Evolutionary conservation across 2,888 invertebrate genomes (phyloP).

Genomic region (Tenodera sinensis): DNA sequence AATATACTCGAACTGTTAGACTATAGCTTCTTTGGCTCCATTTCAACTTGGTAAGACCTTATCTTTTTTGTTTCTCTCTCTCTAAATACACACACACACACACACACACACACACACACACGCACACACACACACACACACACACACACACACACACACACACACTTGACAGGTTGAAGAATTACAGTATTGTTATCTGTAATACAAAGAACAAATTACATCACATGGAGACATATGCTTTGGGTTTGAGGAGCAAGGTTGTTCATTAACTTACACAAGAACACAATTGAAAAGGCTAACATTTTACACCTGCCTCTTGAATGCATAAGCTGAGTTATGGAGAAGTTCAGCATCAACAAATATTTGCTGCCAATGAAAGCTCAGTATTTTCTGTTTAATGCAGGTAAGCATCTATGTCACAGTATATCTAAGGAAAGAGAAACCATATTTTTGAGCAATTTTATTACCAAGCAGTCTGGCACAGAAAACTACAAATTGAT

Average conservation of each 20-base stretch:
- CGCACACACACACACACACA: no score
- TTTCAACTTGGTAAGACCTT: not conserved
- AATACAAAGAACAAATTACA: not conserved
- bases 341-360: not conserved
- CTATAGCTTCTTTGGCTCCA: not conserved
- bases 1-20: not conserved
- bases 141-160: no score
- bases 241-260: not conserved
- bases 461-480: no score
- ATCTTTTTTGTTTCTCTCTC: not conserved
- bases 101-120: no score
- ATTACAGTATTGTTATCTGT: not conserved
- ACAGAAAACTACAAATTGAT: no score
- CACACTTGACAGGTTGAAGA: not conserved
- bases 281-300: not conserved
- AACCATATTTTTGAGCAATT: no score
- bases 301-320: not conserved
- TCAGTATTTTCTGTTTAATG: not conserved
- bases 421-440: not conserved
- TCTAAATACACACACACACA: no score
- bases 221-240: not conserved
- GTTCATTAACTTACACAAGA: not conserved
- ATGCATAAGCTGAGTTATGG: not conserved
- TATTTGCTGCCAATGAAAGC: not conserved
- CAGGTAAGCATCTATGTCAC: not conserved